These are phyloP conservation scores for Tribolium castaneum DNA, from an alignment of 1,140 invertebrate species.

Conservation along the genomic window DNA sequence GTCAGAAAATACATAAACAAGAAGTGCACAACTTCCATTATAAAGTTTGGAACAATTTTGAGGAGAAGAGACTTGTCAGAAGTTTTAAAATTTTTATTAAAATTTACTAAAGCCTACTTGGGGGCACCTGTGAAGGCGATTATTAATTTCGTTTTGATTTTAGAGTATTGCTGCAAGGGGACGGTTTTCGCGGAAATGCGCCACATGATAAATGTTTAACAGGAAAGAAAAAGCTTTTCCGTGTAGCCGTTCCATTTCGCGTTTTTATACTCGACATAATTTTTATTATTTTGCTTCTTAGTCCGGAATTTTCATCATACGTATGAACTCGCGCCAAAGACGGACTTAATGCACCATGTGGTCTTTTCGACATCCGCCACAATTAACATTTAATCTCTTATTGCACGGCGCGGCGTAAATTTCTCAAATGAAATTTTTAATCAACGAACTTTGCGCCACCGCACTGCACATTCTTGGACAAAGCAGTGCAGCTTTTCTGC, in stretches of 20 bases:
- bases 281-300: constrained; percentile 44
- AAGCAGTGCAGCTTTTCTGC: background rate
- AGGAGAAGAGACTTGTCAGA: constrained; percentile 39
- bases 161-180: background rate
- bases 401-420: background rate
- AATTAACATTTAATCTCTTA: constrained; percentile 2
- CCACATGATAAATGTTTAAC: constrained; percentile 44
- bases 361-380: background rate
- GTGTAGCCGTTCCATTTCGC: constrained; percentile 31
- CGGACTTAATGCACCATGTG: constrained; percentile 6
- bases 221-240: constrained; percentile 45
- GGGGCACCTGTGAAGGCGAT: background rate
- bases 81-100: constrained; percentile 43
- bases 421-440: constrained; percentile 16
- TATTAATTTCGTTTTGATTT: constrained; percentile 32
- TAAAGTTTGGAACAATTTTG: constrained; percentile 46
- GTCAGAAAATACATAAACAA: constrained; percentile 50
- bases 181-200: constrained; percentile 1
- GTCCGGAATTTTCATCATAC: constrained; percentile 38
- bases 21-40: constrained; percentile 44
- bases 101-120: constrained; percentile 43
- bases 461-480: background rate
- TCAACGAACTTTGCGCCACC: background rate
- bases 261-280: constrained; percentile 41
- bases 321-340: background rate